Percentiles rank a stretch among this genome's conserved stretches.
Conservation (phyloP, 2,888 invertebrate genomes). For the Augochlorella aurata region DNA sequence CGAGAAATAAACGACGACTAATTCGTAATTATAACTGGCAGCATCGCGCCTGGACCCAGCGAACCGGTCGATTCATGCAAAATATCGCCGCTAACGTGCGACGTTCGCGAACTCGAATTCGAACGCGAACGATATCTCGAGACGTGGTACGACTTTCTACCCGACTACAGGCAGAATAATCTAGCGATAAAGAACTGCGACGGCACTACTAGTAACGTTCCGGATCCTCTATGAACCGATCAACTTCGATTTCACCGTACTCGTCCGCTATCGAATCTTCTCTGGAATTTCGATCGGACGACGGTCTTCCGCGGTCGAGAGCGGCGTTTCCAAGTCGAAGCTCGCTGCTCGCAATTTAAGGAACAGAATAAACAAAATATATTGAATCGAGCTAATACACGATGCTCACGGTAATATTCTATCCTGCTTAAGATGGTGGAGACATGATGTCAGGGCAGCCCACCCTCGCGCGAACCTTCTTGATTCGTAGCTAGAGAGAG, state of each 20-base stretch:
- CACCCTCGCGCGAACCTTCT: constrained; percentile 80
- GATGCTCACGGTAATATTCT: constrained; percentile 45
- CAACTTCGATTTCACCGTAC: neutral
- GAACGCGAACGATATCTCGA: too few species aligned
- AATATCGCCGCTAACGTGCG: constrained; percentile 10
- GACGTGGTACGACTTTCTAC: neutral
- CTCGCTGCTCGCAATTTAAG: neutral
- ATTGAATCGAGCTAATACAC: neutral
- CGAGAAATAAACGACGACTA: constrained; percentile 12
- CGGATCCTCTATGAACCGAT: neutral
- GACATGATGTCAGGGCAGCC: constrained; percentile 76
- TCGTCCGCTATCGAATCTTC: neutral
- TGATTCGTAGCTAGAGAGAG: constrained; percentile 72
- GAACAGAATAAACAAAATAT: constrained; percentile 16
- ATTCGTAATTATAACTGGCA: constrained; percentile 5
- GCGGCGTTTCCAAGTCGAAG: neutral
- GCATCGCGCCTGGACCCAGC: constrained; percentile 5
- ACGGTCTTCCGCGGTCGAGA: too few species aligned
- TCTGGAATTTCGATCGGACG: too few species aligned
- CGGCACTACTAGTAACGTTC: too few species aligned
- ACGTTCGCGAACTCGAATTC: too few species aligned
- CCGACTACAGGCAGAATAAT: neutral
- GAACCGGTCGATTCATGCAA: constrained; percentile 33
- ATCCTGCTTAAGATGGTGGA: constrained; percentile 64
- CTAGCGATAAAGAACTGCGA: neutral